Conservation (phyloP, 2,113 vertebrate species). For the Malurus cyaneus region DNA sequence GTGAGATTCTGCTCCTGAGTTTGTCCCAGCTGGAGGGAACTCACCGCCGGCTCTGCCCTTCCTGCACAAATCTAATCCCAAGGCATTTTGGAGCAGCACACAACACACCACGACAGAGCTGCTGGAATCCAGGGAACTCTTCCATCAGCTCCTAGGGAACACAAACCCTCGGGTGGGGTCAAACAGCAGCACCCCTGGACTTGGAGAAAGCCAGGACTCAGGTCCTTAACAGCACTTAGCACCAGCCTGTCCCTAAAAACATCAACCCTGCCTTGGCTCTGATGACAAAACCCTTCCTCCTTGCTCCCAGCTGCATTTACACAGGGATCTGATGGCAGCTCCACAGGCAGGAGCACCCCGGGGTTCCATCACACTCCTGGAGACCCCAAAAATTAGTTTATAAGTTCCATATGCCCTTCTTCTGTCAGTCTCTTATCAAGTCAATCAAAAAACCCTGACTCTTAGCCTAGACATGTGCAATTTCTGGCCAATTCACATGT, state of each 20-base stretch:
- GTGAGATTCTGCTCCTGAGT: neutral
- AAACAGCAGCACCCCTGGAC: neutral
- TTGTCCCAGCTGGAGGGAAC: constrained; percentile 5
- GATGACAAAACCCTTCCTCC: neutral
- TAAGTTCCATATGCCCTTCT: neutral
- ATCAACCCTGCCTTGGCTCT: neutral
- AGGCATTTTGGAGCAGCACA: neutral
- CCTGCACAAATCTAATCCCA: neutral
- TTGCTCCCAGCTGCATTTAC: neutral
- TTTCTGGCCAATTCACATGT: neutral
- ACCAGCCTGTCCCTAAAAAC: neutral
- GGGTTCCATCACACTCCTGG: neutral
- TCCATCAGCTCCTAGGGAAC: neutral
- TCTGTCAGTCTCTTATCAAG: neutral
- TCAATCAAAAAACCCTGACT: neutral
- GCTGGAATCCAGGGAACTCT: neutral
- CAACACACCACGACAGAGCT: neutral
- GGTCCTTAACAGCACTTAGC: constrained; percentile 2
- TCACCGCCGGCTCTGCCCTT: neutral
- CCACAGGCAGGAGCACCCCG: neutral
- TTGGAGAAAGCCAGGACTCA: neutral
- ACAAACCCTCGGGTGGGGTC: neutral
- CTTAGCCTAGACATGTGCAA: neutral
- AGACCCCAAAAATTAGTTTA: neutral
- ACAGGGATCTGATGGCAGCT: neutral